Conservation (phyloP, 2,113 vertebrate species). For the Oryzias woworae region DNA sequence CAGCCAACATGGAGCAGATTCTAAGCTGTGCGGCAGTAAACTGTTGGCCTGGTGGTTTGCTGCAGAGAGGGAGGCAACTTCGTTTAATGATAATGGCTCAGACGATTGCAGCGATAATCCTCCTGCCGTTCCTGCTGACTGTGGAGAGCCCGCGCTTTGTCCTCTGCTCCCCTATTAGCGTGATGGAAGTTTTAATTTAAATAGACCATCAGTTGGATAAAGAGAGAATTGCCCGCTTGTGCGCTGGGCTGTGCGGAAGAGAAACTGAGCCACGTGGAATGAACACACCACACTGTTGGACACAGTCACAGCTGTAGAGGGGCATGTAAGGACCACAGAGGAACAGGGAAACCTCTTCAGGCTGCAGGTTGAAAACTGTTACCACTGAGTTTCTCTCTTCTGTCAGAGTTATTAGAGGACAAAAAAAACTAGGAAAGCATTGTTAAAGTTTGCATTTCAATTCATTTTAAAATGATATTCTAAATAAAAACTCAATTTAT, state of each 20-base stretch:
- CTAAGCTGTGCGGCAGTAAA: constrained; percentile 36
- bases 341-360: constrained; percentile 48
- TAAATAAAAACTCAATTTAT: no score
- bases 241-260: constrained; percentile 20
- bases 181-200: constrained; percentile 76
- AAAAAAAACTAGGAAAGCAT: not conserved
- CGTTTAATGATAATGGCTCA: constrained; percentile 68
- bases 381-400: constrained; percentile 23
- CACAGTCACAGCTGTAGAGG: constrained; percentile 27
- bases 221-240: constrained; percentile 8
- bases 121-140: constrained; percentile 63
- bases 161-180: constrained; percentile 67
- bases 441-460: no score
- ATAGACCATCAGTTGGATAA: constrained; percentile 67
- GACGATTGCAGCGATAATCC: constrained; percentile 67
- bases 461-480: no score
- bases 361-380: constrained; percentile 60
- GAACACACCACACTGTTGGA: constrained; percentile 6
- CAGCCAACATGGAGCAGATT: constrained; percentile 8
- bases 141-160: constrained; percentile 70
- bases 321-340: constrained; percentile 22
- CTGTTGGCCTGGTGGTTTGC: constrained; percentile 35
- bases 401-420: constrained; percentile 43
- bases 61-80: constrained; percentile 32
- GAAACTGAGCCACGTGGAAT: constrained; percentile 23